phyloP scores from a whole-genome alignment of 2,797 vertebrate species.

The Poeciliopsis paucimaculata region DNA sequence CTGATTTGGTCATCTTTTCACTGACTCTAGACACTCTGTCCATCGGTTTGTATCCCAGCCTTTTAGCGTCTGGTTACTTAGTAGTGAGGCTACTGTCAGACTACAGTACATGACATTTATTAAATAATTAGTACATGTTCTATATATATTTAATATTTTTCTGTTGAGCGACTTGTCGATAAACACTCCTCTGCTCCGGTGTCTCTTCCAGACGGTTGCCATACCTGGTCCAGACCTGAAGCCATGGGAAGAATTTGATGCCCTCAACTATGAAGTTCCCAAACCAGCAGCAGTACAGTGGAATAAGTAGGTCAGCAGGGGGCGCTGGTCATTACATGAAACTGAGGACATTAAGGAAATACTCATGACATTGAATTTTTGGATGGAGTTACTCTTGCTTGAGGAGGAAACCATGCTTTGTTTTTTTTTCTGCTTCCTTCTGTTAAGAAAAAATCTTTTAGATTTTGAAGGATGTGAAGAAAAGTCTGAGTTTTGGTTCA shows the following conservation, averaged over 20 bases:
- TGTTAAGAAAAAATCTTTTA: slow-evolving; percentile 17
- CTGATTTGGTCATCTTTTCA: not conserved
- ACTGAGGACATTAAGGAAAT: slow-evolving; percentile 4
- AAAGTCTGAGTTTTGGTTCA: slow-evolving; percentile 30
- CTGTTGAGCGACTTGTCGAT: not conserved
- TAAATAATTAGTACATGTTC: not conserved
- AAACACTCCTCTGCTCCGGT: not conserved
- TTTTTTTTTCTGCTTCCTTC: not conserved
- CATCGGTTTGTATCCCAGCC: not conserved
- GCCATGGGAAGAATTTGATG: slow-evolving; percentile 81
- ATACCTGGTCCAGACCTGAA: slow-evolving; percentile 86
- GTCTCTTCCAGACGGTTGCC: slow-evolving; percentile 86
- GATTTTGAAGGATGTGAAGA: not conserved
- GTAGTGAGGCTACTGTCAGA: not conserved
- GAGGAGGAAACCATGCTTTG: slow-evolving; percentile 20
- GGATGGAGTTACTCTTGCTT: slow-evolving; percentile 12
- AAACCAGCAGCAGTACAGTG: slow-evolving; percentile 74
- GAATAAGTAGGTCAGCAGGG: slow-evolving; percentile 64
- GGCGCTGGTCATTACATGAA: slow-evolving; percentile 23
- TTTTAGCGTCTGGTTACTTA: not conserved
- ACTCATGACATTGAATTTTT: not conserved
- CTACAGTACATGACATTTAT: not conserved
- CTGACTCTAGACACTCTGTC: not conserved
- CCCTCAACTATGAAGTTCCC: slow-evolving; percentile 66
- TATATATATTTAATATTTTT: not conserved